Conservation (phyloP, 2,113 vertebrate species). For the Callipepla squamata region DNA sequence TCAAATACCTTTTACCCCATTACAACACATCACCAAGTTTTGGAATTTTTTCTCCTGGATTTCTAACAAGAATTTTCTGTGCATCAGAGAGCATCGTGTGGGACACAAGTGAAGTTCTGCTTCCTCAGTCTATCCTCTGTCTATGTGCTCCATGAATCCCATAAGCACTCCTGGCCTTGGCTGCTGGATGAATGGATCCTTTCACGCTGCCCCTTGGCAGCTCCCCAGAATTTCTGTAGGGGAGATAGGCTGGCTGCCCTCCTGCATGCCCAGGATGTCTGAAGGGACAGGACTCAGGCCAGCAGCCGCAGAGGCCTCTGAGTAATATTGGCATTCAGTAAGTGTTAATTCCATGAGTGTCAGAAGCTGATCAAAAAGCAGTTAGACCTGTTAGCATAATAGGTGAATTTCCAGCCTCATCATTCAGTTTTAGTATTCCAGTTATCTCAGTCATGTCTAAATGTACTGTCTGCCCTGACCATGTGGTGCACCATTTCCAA, state of each 20-base stretch:
- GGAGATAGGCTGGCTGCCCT: not conserved
- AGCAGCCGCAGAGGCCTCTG: not conserved
- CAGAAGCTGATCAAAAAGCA: not conserved
- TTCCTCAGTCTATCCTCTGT: not conserved
- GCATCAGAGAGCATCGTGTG: not conserved
- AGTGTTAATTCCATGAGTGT: not conserved
- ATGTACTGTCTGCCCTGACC: not conserved
- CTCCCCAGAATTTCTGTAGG: not conserved
- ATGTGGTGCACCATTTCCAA: accelerated
- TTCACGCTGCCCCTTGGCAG: not conserved
- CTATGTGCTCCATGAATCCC: not conserved
- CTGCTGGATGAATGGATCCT: slow-evolving; percentile 20
- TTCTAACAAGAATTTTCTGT: not conserved
- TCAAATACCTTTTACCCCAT: not conserved
- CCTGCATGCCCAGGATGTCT: not conserved
- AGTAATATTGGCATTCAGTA: not conserved
- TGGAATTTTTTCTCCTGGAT: not conserved
- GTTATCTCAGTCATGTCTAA: not conserved
- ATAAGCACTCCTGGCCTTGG: not conserved
- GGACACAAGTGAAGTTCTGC: not conserved
- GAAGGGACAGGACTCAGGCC: not conserved
- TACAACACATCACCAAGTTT: accelerated
- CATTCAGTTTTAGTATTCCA: not conserved
- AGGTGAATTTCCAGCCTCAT: not conserved
- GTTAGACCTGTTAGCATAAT: not conserved